A percentile compares a stretch with the other conserved stretches of the same genome.
Conservation (phyloP, 2,888 invertebrate species). For the Andrena minutula region DNA sequence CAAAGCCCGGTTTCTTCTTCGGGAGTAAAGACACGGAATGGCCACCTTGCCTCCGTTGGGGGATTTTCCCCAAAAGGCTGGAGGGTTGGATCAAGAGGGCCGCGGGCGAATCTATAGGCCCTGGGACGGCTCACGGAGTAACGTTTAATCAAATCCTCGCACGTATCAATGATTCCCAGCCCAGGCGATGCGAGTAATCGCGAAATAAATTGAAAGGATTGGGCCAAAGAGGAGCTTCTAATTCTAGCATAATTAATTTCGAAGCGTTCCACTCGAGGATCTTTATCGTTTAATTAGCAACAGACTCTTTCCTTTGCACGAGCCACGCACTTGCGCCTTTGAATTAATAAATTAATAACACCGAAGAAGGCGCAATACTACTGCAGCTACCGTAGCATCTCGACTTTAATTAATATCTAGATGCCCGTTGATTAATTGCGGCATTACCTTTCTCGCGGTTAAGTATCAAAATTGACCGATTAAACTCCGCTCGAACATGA, state of each 20-base stretch:
- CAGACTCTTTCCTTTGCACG: not conserved
- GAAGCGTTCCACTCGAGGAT: not conserved
- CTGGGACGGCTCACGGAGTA: slow-evolving; percentile 1
- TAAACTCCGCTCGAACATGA: too few species aligned
- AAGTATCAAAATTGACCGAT: too few species aligned
- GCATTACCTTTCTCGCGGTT: not conserved
- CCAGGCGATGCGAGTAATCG: not conserved
- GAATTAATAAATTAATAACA: slow-evolving; percentile 23
- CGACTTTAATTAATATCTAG: not conserved
- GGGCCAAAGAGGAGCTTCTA: not conserved
- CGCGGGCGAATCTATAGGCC: slow-evolving; percentile 17
- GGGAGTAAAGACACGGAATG: slow-evolving; percentile 37
- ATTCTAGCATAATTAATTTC: not conserved
- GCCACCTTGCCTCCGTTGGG: slow-evolving; percentile 50
- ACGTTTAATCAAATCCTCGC: slow-evolving; percentile 49
- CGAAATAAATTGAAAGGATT: not conserved
- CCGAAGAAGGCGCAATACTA: not conserved
- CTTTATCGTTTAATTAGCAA: slow-evolving; percentile 9
- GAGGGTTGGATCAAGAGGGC: slow-evolving; percentile 38
- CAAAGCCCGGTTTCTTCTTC: slow-evolving; percentile 14
- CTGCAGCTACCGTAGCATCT: not conserved
- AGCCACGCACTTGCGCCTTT: not conserved
- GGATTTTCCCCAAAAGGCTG: slow-evolving; percentile 54
- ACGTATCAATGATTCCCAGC: not conserved
- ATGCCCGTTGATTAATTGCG: not conserved